Base-by-base conservation (phyloP, 2,888 invertebrate genomes). In the Salpingus planirostris region DNA sequence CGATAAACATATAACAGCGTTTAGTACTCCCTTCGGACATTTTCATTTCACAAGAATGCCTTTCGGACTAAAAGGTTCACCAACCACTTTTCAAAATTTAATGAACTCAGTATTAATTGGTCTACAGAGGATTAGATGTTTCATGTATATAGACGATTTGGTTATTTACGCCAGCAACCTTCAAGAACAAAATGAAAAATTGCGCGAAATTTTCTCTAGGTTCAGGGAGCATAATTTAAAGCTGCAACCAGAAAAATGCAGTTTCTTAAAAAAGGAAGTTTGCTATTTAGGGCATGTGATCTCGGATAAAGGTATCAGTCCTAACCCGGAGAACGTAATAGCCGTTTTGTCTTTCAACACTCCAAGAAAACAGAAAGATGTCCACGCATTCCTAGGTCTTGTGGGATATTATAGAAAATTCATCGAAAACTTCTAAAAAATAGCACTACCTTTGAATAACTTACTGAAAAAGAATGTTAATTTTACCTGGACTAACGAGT, bases 181-280 rank as follows among this genome's bases (percentile, higher is more conserved):
- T 23, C 23, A 23, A 5, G 23, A 23, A 23, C 23, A 23, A 4
- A 7, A 8, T 5, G 5, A 10, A 5, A 5, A 10, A 6, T 11
- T 10, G 10, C 5, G 4, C 5, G 23, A 18, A 18, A 18, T 23
- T 23, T 23, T 23, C 10, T 4, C 31, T 8, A 28, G 29, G 15
- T 26, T 42, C 25, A 11, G 15, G 23, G n/a, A 27, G 12, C 24
- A 30, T 3, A 36, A 40, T 26, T 34, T 40, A 10, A 35, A 43
- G 30, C 11, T 42, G n/a, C 36, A 39, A 24, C 24, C 35, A 10
- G 39, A 42, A 22, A 38, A 41, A 33, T 29, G 29, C 11, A 28
- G 31, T n/a, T 42, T 40, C 27, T 13, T 32, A 3, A 25, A 18
- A 14, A 42, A 29, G 25, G 37, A 37, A 34, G 31, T 37, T 0